phyloP scores from a whole-genome alignment of 2,113 vertebrate species.

The Tachycineta bicolor region DNA sequence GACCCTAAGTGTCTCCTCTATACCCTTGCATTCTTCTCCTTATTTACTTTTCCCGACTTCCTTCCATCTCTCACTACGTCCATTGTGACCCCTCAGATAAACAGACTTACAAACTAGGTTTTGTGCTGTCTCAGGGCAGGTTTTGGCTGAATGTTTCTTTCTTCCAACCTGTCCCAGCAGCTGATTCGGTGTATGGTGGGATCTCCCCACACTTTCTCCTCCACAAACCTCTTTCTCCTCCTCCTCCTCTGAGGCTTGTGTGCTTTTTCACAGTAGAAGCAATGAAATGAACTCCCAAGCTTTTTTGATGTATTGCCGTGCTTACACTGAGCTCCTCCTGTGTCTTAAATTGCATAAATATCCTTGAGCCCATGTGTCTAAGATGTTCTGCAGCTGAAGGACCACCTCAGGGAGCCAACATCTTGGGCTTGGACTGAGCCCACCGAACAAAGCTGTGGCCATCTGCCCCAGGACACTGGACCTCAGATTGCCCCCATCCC shows the following conservation, averaged over 20 bases:
- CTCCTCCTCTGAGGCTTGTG: not conserved
- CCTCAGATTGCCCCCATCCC: accelerated
- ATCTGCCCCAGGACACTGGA: not conserved
- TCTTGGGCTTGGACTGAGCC: not conserved
- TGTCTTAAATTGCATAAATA: not conserved
- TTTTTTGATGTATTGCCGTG: not conserved
- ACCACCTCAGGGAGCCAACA: not conserved
- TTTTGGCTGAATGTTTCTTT: not conserved
- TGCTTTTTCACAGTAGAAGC: not conserved
- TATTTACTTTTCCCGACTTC: not conserved
- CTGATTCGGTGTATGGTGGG: not conserved
- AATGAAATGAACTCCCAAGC: not conserved
- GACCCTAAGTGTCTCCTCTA: not conserved
- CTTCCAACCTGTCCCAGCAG: not conserved
- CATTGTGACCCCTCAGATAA: not conserved
- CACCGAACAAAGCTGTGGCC: not conserved
- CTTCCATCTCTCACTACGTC: not conserved
- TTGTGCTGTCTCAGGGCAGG: not conserved
- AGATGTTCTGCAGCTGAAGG: not conserved
- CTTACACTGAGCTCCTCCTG: not conserved
- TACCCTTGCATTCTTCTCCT: not conserved
- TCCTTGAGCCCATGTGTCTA: not conserved
- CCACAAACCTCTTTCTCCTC: not conserved
- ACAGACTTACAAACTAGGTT: not conserved
- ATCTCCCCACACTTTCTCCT: not conserved